Base-by-base conservation (phyloP, 1,140 invertebrate genomes). In the Gryon sp. region DNA sequence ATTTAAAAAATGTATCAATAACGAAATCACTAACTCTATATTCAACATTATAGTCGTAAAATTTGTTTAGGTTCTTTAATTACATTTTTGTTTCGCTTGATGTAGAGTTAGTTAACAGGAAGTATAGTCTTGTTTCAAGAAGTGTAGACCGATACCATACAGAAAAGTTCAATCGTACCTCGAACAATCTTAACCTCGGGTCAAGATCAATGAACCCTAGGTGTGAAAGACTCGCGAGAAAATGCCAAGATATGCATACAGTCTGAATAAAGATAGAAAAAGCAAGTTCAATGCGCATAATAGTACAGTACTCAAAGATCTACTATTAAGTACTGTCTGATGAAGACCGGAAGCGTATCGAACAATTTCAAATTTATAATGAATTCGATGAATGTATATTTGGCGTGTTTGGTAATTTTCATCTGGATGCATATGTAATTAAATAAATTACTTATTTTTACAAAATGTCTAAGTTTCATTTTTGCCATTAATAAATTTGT, bases 141-240 rank as follows among this genome's bases (percentile, higher is more conserved):
- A 76, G 74, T 76, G 74, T 76, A 76, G 74, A 70, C 65, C 74
- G 65, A 76, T 76, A 70, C 52, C 65, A 53, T 66, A 66, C 40
- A 66, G 48, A 77, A 65, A 77, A 77, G 74, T 77, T 70, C 74
- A 72, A 77, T 77, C 74, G 74, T 77, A 72, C 74, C 66, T 60
- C 36, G 66, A 72, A 66, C 66, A 70, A 77, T 77, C 74, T 72
- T 66, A 70, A 72, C 74, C 74, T 66, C 60, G 45, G 65, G 74
- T 76, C 74, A 76, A 70, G 74, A 76, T 76, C 74, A 76, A 70
- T 60, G 74, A 76, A 76, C 74, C 41, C 43, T 62, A 72, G 40
- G 59, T 77, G 74, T 69, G 74, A 77, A 77, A 76, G 73, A 69
- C 73, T 69, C 57, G 30, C 62, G 52, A 70, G 73, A 62, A 77